A percentile compares a stretch with the other conserved stretches of the same genome.
Conservation (phyloP, 2,888 invertebrate species). For the Drosophila tripunctata region DNA sequence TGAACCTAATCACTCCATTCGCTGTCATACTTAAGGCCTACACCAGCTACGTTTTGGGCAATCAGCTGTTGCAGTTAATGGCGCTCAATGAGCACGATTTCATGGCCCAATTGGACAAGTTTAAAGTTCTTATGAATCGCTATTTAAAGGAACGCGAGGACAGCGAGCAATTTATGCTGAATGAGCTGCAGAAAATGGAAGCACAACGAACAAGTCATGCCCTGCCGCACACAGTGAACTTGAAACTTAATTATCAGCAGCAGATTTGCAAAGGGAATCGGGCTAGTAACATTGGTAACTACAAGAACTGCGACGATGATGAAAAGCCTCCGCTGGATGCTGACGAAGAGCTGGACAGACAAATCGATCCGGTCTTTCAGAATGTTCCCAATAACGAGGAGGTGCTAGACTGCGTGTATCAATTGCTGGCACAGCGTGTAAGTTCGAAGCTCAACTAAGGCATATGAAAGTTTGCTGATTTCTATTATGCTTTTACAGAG, state of each 20-base stretch:
- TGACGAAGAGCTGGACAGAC: constrained; percentile 62
- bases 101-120: constrained; percentile 56
- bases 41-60: constrained; percentile 79
- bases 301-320: constrained; percentile 75
- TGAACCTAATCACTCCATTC: constrained; percentile 66
- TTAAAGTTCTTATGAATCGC: constrained; percentile 71
- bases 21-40: constrained; percentile 79
- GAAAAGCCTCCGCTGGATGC: constrained; percentile 49
- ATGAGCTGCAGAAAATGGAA: constrained; percentile 72
- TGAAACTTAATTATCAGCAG: constrained; percentile 71
- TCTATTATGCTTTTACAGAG: constrained; percentile 46
- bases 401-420: constrained; percentile 73
- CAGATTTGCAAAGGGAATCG: constrained; percentile 82
- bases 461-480: neutral
- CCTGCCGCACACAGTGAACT: constrained; percentile 52
- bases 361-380: constrained; percentile 80
- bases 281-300: constrained; percentile 79
- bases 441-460: neutral
- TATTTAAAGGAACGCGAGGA: constrained; percentile 78
- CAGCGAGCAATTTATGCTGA: constrained; percentile 74
- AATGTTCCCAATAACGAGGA: constrained; percentile 78
- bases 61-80: constrained; percentile 77
- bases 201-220: constrained; percentile 72
- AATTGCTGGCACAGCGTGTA: constrained; percentile 72
- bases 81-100: constrained; percentile 79